phyloP scores from a whole-genome alignment of 2,113 vertebrate species.

The Oreochromis aureus region DNA sequence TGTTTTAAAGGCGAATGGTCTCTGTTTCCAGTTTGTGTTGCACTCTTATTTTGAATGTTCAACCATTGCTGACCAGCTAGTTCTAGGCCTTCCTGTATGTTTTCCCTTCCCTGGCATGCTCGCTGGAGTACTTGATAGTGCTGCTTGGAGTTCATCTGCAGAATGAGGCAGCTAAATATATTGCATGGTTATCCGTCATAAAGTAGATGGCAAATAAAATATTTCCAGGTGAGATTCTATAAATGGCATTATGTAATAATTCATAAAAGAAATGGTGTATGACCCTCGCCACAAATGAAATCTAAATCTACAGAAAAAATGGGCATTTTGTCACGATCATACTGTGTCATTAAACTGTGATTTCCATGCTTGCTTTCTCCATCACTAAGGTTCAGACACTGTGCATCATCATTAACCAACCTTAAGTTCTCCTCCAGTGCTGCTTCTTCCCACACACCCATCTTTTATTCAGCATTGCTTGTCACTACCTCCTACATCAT shows the following conservation, averaged over 20 bases:
- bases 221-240: not conserved
- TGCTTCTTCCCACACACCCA: conserved; percentile 32
- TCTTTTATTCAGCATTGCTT: conserved; percentile 18
- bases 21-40: not conserved
- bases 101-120: not conserved
- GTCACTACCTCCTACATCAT: conserved; percentile 9
- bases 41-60: not conserved
- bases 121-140: not conserved
- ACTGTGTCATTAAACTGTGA: not conserved
- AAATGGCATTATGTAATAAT: not conserved
- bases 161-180: not conserved
- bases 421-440: not conserved
- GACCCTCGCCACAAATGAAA: not conserved
- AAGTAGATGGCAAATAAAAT: not conserved
- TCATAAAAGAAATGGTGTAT: not conserved
- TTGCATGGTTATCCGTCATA: not conserved
- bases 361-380: not conserved
- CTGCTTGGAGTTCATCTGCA: not conserved
- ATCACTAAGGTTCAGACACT: not conserved
- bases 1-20: not conserved
- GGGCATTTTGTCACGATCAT: not conserved
- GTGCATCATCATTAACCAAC: not conserved
- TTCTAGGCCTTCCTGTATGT: not conserved
- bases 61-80: not conserved
- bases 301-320: not conserved